A percentile compares a stretch with the other conserved stretches of the same genome.
Evolutionary conservation across 2,113 vertebrate species (phyloP).

Genomic region (Pimephales promelas): DNA sequence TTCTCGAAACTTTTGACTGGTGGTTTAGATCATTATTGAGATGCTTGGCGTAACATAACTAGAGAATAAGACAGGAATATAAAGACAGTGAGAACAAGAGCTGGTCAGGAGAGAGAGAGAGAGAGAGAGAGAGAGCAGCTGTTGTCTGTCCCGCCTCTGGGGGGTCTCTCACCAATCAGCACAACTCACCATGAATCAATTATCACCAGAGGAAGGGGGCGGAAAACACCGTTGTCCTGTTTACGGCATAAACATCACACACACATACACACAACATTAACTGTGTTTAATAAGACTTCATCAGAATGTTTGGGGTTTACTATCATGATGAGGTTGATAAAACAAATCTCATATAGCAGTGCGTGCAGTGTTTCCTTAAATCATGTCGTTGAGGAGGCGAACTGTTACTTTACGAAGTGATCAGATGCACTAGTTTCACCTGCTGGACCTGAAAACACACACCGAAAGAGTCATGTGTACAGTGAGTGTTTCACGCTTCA

Average conservation of each 20-base stretch:
- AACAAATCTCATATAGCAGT: not conserved
- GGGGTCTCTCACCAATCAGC: conserved; percentile 85
- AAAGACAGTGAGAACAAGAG: no score
- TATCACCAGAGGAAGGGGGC: conserved; percentile 84
- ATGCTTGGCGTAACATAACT: not conserved
- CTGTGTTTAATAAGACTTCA: not conserved
- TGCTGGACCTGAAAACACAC: not conserved
- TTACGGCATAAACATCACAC: conserved; percentile 78
- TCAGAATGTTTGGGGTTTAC: not conserved
- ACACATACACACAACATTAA: conserved; percentile 35
- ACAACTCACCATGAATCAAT: conserved; percentile 81
- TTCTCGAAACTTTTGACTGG: not conserved
- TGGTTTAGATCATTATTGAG: not conserved
- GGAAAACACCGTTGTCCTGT: conserved; percentile 72
- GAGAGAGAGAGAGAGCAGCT: conserved; percentile 65
- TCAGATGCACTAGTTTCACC: not conserved
- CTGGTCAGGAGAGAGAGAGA: not conserved
- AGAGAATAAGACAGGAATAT: not conserved
- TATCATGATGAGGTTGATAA: not conserved
- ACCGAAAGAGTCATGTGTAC: not conserved
- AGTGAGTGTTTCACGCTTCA: not conserved
- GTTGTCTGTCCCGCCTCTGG: conserved; percentile 73
- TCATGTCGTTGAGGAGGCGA: not conserved
- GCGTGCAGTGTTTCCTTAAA: not conserved
- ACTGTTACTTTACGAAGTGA: not conserved